A percentile compares a stretch with the other conserved stretches of the same genome.
These are phyloP conservation scores for Philypnodon macrostomus DNA, from an alignment of 2,797 vertebrate species.

Conservation along the genomic window DNA sequence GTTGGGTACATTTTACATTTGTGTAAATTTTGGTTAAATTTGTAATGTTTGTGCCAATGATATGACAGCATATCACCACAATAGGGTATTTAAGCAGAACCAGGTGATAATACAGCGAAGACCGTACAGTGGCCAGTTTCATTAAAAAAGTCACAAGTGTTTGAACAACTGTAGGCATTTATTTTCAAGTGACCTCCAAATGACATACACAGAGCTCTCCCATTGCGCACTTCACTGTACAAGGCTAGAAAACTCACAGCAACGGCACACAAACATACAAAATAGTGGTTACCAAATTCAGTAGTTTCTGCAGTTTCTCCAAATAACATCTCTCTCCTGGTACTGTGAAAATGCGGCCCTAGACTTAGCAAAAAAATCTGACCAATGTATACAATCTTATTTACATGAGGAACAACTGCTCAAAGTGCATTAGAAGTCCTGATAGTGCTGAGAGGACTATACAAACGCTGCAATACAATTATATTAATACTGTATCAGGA, in stretches of 20 bases:
- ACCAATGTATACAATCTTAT: conserved; percentile 85
- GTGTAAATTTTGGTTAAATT: no score
- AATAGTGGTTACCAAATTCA: conserved; percentile 91
- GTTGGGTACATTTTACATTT: no score
- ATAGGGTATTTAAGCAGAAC: no score
- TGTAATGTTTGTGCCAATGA: no score
- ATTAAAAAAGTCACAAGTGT: neutral
- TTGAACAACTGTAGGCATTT: conserved; percentile 55
- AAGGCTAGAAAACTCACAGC: conserved; percentile 82
- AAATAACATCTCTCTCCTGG: conserved; percentile 88
- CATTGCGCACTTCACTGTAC: conserved; percentile 62
- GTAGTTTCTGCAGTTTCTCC: conserved; percentile 47
- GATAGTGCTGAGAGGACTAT: conserved; percentile 82
- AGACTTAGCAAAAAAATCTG: conserved; percentile 83
- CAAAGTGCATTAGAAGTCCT: conserved; percentile 97
- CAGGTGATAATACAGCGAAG: no score
- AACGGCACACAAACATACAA: conserved; percentile 93
- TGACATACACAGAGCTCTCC: conserved; percentile 68
- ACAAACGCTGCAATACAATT: conserved; percentile 76
- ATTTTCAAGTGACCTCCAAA: conserved; percentile 70
- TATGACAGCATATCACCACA: no score
- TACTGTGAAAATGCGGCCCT: conserved; percentile 86
- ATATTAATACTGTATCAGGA: conserved; percentile 6
- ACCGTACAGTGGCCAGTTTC: no score
- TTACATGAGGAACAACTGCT: conserved; percentile 89